Evolutionary conservation across 2,113 vertebrate genomes (phyloP).

Genomic region (Mugil cephalus): DNA sequence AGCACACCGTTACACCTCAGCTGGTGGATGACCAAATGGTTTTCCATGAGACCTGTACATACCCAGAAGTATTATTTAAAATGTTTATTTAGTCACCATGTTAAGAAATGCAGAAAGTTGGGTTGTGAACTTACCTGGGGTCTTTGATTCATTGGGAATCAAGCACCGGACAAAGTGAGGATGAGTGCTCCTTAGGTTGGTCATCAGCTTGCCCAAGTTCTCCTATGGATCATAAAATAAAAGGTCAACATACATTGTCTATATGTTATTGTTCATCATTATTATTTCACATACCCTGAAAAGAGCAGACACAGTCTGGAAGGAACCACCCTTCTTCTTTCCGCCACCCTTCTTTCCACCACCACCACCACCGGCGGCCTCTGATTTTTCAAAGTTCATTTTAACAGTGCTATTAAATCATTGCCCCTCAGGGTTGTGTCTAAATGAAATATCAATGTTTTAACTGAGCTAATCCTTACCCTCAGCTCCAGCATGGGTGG

Average conservation of each 20-base stretch:
- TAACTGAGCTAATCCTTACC: constrained; percentile 35
- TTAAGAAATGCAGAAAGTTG: no score
- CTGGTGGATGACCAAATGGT: constrained; percentile 71
- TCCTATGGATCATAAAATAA: constrained; percentile 53
- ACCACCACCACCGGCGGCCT: constrained; percentile 58
- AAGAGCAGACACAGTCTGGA: constrained; percentile 77
- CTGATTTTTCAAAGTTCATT: constrained; percentile 24
- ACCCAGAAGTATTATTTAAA: no score
- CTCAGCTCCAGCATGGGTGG: constrained; percentile 27
- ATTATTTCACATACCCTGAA: constrained; percentile 61
- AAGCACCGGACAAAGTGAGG: constrained; percentile 91
- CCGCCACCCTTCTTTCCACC: constrained; percentile 64
- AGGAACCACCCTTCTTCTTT: constrained; percentile 76
- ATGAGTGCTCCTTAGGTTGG: constrained; percentile 88
- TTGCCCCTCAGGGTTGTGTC: no score
- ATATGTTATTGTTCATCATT: no score
- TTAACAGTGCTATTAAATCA: no score
- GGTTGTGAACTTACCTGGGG: constrained; percentile 80
- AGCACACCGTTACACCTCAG: constrained; percentile 72
- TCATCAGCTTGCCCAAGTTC: constrained; percentile 92
- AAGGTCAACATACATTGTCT: not conserved
- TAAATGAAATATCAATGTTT: no score
- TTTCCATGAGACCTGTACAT: constrained; percentile 62
- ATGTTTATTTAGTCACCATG: no score
- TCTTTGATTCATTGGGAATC: constrained; percentile 92